Base-by-base conservation (phyloP, 2,797 vertebrate genomes). In the Pempheris klunzingeri region DNA sequence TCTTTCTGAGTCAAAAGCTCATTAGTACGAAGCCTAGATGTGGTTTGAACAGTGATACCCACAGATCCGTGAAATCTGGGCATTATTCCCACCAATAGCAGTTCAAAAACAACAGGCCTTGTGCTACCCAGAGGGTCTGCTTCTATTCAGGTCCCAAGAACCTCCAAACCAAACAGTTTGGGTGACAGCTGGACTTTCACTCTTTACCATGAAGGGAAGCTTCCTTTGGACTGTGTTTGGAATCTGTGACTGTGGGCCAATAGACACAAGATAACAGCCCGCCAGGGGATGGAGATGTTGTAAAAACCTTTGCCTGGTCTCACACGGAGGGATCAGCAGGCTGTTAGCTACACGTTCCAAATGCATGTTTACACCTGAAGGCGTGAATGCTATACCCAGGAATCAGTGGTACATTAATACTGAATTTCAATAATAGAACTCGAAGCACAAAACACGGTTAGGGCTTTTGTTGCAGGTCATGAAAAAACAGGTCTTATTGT, bases 111-210 rank as follows among this genome's bases (percentile, higher is more conserved):
- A 87, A 86, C 80, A 76, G 77, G 22, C 70, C 54, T 39, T 14
- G 36, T 30, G 71, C 69, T 59, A 62, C 62, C 57, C 82, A 65
- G 59, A 67, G 84, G 74, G 65, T 60, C 82, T 41, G 83, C 77
- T 67, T 85, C 74, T 36, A 73, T 83, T 89, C 81, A 39, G 41
- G 59, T 82, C 71, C 67, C 67, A 52, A 81, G 57, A 82, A 80
- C 76, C 74, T 88, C 86, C 84, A 88, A 89, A 87, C 54, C 77
- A 88, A 91, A 92, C 86, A 85, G 81, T 87, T 85, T 83, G 80
- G 81, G 76, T 54, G 80, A 91, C 92, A 94, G 93, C 90, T 93
- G 93, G 89, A 90, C 84, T 85, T 88, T 87, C 87, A 75, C 80
- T 92, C 79, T 78, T 70, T 34, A 79, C 67, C 69, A 76, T 54